Base-by-base conservation (phyloP, 1,140 invertebrate species). In the Steinernema khuongi region DNA sequence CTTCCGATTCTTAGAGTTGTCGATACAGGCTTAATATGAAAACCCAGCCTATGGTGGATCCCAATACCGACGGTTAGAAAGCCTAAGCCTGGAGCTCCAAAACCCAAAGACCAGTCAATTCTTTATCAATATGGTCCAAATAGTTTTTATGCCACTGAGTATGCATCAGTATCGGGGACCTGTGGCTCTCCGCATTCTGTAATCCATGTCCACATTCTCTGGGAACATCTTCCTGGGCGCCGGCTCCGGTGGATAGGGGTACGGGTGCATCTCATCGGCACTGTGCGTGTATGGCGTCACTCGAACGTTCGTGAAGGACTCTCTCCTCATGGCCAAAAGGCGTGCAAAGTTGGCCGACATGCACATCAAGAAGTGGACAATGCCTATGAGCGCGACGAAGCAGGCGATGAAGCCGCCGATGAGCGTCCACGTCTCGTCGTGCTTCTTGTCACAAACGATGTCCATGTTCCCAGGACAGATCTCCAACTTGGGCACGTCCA, bases 311-410 rank as follows among this genome's bases (percentile, higher is more conserved):
- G 50, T 14, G 14, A 17, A 14, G 11, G 14, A 4, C 26, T 60
- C 50, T 4, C 50, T 11, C 7, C 22, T 7, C 50, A 60, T 60
- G 2, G 50, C 50, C 11, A 60, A 26, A 26, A 69, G 68, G 4
- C 68, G 68, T 19, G 68, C 11, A 28, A 31, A 69, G 19, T 69
- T 69, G 11, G 68, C 11, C 68, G 41, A 7, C 68, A 69, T 69
- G 68, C 68, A 69, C 68, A 69, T 69, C 11, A 69, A 28, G 26
- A 69, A 69, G 41, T 69, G 68, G 68, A 69, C 68, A 4, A 69
- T 32, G 7, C 68, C 68, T 14, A 69, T 69, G 26, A 69, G 68
- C 11, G 68, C 68, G 41, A 69, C 22, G 31, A 69, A 50, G 26
- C 68, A 69, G 7, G 11, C 41, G 68, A 69, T 30, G 41, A 69